These are phyloP conservation scores for Stegodyphus mimosarum DNA, from an alignment of 1,140 invertebrate genomes.

Conservation along the genomic window DNA sequence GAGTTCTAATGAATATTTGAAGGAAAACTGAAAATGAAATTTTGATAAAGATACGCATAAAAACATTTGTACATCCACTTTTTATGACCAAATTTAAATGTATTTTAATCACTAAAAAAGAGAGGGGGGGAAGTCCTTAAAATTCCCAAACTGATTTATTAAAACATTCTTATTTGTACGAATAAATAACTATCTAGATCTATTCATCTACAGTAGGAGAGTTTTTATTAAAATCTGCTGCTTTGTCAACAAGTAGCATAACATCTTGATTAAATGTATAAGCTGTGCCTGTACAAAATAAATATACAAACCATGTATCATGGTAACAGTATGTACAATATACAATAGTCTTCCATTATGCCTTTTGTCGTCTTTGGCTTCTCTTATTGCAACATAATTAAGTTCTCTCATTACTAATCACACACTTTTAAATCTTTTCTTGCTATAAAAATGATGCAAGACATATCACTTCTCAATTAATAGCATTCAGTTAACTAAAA, in stretches of 20 bases:
- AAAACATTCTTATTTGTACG: conserved; percentile 29
- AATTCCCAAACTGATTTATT: conserved; percentile 32
- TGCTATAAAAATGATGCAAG: too few relatives aligned
- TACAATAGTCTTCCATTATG: conserved; percentile 35
- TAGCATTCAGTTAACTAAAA: background rate
- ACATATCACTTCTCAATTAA: too few relatives aligned
- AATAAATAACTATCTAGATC: conserved; percentile 49
- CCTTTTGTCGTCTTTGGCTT: conserved; percentile 45
- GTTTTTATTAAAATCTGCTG: conserved; percentile 52
- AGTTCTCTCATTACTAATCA: conserved; percentile 26
- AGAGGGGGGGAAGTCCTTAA: conserved; percentile 32
- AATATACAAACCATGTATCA: conserved; percentile 56
- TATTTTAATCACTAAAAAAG: conserved; percentile 42
- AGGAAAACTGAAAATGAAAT: background rate
- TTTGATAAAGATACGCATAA: background rate
- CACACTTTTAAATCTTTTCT: too few relatives aligned
- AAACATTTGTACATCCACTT: background rate
- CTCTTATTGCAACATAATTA: conserved; percentile 47
- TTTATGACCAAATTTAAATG: background rate
- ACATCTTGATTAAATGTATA: conserved; percentile 58
- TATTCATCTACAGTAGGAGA: conserved; percentile 49
- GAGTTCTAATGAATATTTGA: background rate
- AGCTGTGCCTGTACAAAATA: conserved; percentile 59
- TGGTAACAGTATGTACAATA: conserved; percentile 58
- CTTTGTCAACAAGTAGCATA: conserved; percentile 56